Conservation (phyloP, 2,113 vertebrate genomes). For the Sitta europaea region DNA sequence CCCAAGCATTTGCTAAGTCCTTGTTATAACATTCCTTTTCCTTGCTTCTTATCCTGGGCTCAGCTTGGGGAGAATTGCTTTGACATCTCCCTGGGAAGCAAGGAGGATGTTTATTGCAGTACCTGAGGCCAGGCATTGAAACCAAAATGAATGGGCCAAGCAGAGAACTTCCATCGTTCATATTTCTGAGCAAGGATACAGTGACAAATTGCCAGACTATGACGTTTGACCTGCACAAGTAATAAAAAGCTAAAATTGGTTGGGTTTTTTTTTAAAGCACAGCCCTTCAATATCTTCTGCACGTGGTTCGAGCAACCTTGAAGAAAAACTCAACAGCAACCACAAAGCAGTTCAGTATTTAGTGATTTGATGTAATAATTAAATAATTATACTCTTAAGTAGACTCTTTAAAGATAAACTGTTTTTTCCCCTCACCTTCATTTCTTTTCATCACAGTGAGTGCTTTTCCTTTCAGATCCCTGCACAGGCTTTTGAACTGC, state of each 20-base stretch:
- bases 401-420: neutral
- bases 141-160: neutral
- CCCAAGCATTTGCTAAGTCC: neutral
- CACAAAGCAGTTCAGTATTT: neutral
- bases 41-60: neutral
- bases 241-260: constrained; percentile 6
- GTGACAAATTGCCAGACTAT: neutral
- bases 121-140: neutral
- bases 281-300: neutral
- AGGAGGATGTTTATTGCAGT: neutral
- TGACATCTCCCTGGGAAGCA: neutral
- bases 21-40: neutral
- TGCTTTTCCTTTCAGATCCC: neutral
- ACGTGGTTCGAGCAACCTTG: neutral
- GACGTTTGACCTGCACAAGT: neutral
- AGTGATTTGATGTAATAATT: neutral
- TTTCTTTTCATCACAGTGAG: neutral
- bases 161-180: neutral
- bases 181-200: neutral
- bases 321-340: neutral
- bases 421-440: neutral
- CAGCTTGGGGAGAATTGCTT: neutral
- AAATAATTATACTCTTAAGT: neutral
- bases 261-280: neutral
- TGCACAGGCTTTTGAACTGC: neutral